phyloP scores from a whole-genome alignment of 2,888 invertebrate species.

The Pyrocoelia pectoralis region DNA sequence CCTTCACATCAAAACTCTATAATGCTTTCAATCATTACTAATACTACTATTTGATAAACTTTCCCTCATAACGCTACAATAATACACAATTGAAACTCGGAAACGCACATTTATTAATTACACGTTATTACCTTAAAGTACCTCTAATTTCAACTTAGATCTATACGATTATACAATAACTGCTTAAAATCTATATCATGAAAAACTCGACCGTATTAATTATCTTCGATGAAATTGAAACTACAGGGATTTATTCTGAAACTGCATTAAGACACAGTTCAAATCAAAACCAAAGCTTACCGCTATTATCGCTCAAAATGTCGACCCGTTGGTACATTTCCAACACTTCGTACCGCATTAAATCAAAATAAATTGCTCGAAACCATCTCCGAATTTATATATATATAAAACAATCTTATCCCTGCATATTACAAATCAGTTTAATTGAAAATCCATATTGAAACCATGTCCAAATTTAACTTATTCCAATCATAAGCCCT shows the following conservation, averaged over 20 bases:
- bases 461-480: not conserved
- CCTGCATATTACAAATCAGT: not conserved
- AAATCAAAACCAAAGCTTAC: not conserved
- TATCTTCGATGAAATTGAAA: not conserved
- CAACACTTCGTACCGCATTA: not conserved
- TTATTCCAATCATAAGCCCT: too few species aligned
- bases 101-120: not conserved
- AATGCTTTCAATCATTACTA: conserved; percentile 7
- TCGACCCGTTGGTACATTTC: not conserved
- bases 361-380: not conserved
- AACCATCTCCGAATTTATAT: not conserved
- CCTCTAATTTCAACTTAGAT: too few species aligned
- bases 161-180: too few species aligned
- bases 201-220: not conserved
- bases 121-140: too few species aligned
- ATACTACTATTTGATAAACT: conserved; percentile 3
- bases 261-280: not conserved
- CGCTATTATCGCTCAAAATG: not conserved
- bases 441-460: not conserved
- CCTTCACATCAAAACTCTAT: conserved; percentile 9
- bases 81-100: not conserved
- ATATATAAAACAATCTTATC: not conserved
- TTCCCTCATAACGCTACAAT: not conserved
- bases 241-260: not conserved
- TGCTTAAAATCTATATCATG: too few species aligned